These are phyloP conservation scores for Drosophila histrio DNA, from an alignment of 2,888 invertebrate species.

Conservation along the genomic window DNA sequence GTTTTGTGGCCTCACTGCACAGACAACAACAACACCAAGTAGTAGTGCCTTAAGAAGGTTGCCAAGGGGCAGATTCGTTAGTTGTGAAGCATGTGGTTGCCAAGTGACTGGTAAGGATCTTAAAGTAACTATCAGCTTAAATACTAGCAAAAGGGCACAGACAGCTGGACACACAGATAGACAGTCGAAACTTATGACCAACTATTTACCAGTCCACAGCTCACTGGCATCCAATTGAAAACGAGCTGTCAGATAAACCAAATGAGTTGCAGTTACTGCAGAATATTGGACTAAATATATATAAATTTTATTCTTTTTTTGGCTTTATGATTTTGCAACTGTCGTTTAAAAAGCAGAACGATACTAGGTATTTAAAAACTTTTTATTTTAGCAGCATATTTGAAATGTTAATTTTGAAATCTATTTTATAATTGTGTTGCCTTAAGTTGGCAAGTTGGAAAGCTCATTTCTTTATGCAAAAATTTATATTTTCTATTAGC, in stretches of 20 bases:
- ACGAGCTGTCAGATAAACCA: slow-evolving; percentile 1
- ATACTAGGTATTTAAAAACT: too few species aligned
- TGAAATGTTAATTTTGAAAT: neutral
- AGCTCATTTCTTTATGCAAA: slow-evolving; percentile 8
- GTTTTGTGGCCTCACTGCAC: slow-evolving; percentile 74
- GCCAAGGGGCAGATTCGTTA: slow-evolving; percentile 38
- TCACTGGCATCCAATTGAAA: slow-evolving; percentile 23
- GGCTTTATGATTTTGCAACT: too few species aligned
- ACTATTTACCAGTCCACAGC: slow-evolving; percentile 2
- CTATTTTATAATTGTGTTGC: neutral
- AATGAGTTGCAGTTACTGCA: neutral
- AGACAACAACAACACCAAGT: slow-evolving; percentile 11
- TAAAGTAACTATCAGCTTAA: slow-evolving; percentile 46
- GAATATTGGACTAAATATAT: too few species aligned
- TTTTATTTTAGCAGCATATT: neutral
- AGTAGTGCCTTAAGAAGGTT: slow-evolving; percentile 42
- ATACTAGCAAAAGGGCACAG: slow-evolving; percentile 3
- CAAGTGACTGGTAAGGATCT: slow-evolving; percentile 35
- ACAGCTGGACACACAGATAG: neutral
- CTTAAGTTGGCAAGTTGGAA: neutral
- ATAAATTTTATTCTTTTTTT: too few species aligned
- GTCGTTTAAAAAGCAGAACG: too few species aligned
- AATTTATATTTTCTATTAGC: slow-evolving; percentile 67
- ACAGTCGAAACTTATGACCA: neutral
- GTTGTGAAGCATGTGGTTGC: slow-evolving; percentile 38